Percentiles rank a stretch among this genome's conserved stretches.
Conservation (phyloP, 2,113 vertebrate genomes). For the Epinephelus lanceolatus region DNA sequence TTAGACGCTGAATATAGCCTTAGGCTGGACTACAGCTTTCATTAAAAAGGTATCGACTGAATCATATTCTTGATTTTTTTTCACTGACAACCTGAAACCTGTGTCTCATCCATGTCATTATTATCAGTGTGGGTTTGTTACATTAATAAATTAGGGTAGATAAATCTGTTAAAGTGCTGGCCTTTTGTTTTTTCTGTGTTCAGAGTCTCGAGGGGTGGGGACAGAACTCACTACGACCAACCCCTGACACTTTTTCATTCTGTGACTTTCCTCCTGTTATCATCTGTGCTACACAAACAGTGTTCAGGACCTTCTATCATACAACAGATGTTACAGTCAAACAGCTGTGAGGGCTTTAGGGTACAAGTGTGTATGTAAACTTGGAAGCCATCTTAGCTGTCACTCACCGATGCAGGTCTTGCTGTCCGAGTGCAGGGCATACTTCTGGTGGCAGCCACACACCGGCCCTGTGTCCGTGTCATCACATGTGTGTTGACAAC, state of each 20-base stretch:
- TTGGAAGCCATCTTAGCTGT: neutral
- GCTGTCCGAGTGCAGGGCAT: slow-evolving; percentile 94
- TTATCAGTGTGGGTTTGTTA: too few species aligned
- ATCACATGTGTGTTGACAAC: slow-evolving; percentile 97
- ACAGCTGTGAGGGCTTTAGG: slow-evolving; percentile 3
- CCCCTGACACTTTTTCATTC: neutral
- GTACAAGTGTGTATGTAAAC: neutral
- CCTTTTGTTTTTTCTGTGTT: too few species aligned
- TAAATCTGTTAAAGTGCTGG: too few species aligned
- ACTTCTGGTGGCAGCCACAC: slow-evolving; percentile 98
- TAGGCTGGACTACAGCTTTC: neutral
- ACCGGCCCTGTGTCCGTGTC: slow-evolving; percentile 94
- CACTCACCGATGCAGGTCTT: slow-evolving; percentile 98
- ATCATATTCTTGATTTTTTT: neutral
- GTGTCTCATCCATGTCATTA: too few species aligned
- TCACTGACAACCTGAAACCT: too few species aligned
- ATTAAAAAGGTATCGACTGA: neutral
- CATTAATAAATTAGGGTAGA: too few species aligned
- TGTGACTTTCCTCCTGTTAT: slow-evolving; percentile 20
- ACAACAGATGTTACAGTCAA: slow-evolving; percentile 30
- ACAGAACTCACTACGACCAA: too few species aligned
- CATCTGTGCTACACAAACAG: neutral
- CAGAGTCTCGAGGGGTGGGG: too few species aligned
- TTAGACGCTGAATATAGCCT: neutral
- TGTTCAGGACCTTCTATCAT: neutral